Evolutionary conservation across 2,888 invertebrate genomes (phyloP).

Genomic region (Bembecia ichneumoniformis): DNA sequence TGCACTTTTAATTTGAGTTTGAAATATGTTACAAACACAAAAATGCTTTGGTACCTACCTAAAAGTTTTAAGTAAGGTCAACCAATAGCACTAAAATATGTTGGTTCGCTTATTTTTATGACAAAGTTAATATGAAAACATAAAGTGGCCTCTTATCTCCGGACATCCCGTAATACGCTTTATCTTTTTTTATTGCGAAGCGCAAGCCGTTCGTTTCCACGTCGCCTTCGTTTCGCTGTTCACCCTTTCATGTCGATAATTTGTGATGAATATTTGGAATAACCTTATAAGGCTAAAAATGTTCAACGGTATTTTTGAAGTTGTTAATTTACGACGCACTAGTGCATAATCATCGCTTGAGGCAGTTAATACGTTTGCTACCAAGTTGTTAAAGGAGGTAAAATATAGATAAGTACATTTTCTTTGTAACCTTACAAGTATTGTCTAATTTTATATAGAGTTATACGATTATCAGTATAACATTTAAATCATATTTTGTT

Average conservation of each 20-base stretch:
- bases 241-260: neutral
- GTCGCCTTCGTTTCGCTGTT: slow-evolving; percentile 17
- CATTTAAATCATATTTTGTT: too few relatives aligned
- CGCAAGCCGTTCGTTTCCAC: slow-evolving; percentile 42
- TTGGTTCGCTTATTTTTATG: slow-evolving; percentile 46
- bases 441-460: too few relatives aligned
- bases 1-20: slow-evolving; percentile 3
- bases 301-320: neutral
- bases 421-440: too few relatives aligned
- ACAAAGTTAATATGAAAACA: slow-evolving; percentile 53
- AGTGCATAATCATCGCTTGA: too few relatives aligned
- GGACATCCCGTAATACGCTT: slow-evolving; percentile 55
- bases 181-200: slow-evolving; percentile 52
- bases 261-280: too few relatives aligned
- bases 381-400: too few relatives aligned
- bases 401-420: too few relatives aligned
- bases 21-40: slow-evolving; percentile 26
- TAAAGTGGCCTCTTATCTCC: slow-evolving; percentile 50
- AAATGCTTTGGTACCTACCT: slow-evolving; percentile 7
- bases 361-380: too few relatives aligned
- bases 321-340: neutral
- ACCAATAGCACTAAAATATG: slow-evolving; percentile 35
- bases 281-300: neutral
- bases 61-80: neutral
- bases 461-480: too few relatives aligned